Evolutionary conservation across 2,797 vertebrate genomes (phyloP), one percentile per base, ranked within the genome.

Genomic region (Bucorvus abyssinicus): DNA sequence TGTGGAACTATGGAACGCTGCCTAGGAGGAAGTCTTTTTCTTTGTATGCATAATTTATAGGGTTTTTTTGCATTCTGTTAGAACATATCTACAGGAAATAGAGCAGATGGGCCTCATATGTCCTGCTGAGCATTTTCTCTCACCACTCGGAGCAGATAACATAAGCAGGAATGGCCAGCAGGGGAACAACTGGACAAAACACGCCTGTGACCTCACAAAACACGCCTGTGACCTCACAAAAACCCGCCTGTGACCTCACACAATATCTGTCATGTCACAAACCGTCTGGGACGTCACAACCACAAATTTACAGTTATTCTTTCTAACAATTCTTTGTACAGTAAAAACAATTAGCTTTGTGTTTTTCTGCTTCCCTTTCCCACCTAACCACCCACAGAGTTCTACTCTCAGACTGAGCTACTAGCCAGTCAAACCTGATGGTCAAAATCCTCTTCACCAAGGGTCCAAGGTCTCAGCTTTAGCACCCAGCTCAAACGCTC

Each of bases 401-500:
- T 90, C 84, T 94, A 84, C 83, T 80, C 90, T 90, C 85, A 81
- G 56, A 84, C 36, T 74, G 74, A 91, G 88, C 80, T 91, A 90
- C 68, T 78, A 84, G 56, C 32, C 9, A 5, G 36, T 20, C 67
- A 79, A 85, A 87, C 44, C 74, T 63, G 56, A 92, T 73, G 59
- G 74, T n/a, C n/a, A n/a, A n/a, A n/a, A n/a, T n/a, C n/a, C n/a
- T n/a, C n/a, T n/a, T n/a, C n/a, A n/a, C n/a, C 63, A 94, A 69
- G n/a, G 30, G 47, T 89, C 67, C 73, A n/a, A n/a, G n/a, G n/a
- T n/a, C n/a, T n/a, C n/a, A n/a, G n/a, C n/a, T n/a, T n/a, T n/a
- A n/a, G n/a, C 71, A 86, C 91, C 26, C 91, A 91, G 81, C 64
- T 94, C 38, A 96, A 92, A 78, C 47, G 26, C 59, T 97, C 96